Evolutionary conservation across 2,797 vertebrate species (phyloP).

Genomic region (Lateolabrax maculatus): DNA sequence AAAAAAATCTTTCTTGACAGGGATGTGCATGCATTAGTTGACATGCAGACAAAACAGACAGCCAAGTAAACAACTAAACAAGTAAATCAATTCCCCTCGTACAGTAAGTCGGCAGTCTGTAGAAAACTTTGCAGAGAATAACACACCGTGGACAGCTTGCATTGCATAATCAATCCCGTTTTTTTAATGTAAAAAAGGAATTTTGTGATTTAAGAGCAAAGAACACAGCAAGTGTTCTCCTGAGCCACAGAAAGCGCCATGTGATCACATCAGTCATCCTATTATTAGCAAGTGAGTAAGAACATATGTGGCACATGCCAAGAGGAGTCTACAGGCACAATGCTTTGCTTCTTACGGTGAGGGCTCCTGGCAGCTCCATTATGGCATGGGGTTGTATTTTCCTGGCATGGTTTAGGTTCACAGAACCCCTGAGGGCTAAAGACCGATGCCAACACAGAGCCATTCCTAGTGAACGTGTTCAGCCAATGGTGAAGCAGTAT

Average conservation of each 20-base stretch:
- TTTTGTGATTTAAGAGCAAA: constrained; percentile 8
- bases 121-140: constrained; percentile 1
- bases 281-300: constrained; percentile 65
- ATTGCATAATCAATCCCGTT: background rate
- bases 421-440: constrained; percentile 39
- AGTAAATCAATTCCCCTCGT: constrained; percentile 13
- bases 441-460: constrained; percentile 49
- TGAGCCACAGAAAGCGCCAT: constrained; percentile 34
- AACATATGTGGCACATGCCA: constrained; percentile 75
- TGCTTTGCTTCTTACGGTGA: constrained; percentile 47
- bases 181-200: constrained; percentile 17
- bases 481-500: constrained; percentile 34
- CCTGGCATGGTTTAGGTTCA: constrained; percentile 65
- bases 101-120: background rate
- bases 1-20: constrained; percentile 46
- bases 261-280: constrained; percentile 55
- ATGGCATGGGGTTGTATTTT: constrained; percentile 58
- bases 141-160: background rate
- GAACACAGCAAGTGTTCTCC: constrained; percentile 20
- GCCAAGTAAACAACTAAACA: constrained; percentile 36
- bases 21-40: constrained; percentile 17
- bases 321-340: constrained; percentile 48
- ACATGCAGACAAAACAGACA: constrained; percentile 35
- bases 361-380: constrained; percentile 59
- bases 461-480: constrained; percentile 35